phyloP scores from a whole-genome alignment of 2,888 invertebrate species.

The Cephalotes varians region DNA sequence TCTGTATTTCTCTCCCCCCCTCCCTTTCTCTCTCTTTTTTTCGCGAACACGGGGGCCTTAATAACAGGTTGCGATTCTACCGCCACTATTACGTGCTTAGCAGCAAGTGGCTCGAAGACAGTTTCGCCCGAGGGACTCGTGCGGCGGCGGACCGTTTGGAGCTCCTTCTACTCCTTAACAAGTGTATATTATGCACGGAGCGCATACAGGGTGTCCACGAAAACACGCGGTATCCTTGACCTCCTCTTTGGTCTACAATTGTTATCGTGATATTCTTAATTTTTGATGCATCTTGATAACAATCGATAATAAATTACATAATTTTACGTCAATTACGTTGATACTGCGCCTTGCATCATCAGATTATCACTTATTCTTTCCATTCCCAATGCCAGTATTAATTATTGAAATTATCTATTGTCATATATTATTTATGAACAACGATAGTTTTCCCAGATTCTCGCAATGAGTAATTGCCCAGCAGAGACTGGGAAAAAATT shows the following conservation, averaged over 20 bases:
- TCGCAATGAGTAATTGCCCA: background rate
- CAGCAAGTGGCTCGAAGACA: conserved; percentile 52
- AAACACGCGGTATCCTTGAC: conserved; percentile 18
- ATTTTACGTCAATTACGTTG: background rate
- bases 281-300: background rate
- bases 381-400: background rate
- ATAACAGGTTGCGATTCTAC: conserved; percentile 61
- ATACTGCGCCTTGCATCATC: background rate
- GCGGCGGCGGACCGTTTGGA: conserved; percentile 45
- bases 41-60: conserved; percentile 53
- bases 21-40: conserved; percentile 38
- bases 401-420: background rate
- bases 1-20: conserved; percentile 23
- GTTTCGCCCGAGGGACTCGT: conserved; percentile 53
- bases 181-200: conserved; percentile 52
- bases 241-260: background rate
- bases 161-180: conserved; percentile 47
- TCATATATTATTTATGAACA: background rate
- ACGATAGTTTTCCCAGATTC: background rate
- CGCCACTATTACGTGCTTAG: conserved; percentile 58
- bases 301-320: background rate
- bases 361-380: background rate
- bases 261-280: background rate
- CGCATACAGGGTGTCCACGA: conserved; percentile 44
- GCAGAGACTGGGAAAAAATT: background rate